phyloP scores from a whole-genome alignment of 2,113 vertebrate genomes.

The Pleuronectes platessa region DNA sequence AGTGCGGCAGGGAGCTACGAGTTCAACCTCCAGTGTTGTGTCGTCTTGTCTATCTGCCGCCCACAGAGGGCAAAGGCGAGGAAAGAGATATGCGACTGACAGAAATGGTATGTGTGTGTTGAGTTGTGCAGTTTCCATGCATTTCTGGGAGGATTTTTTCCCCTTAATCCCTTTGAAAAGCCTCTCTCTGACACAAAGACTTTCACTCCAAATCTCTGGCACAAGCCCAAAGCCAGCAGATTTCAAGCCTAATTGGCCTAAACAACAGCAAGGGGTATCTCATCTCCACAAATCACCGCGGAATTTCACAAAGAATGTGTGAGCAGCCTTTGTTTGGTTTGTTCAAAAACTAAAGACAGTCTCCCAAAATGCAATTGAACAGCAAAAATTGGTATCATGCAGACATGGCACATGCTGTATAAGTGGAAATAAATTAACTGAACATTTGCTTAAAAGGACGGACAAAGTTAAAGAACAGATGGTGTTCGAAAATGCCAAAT shows the following conservation, averaged over 20 bases:
- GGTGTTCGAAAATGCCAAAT: conserved; percentile 37
- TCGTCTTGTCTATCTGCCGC: conserved; percentile 42
- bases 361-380: not conserved
- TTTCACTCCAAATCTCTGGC: conserved; percentile 64
- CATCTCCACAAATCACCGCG: conserved; percentile 58
- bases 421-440: conserved; percentile 2
- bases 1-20: not conserved
- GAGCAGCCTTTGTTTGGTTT: conserved; percentile 39
- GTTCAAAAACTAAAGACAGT: conserved; percentile 32
- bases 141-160: conserved; percentile 30
- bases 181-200: conserved; percentile 53
- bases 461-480: conserved; percentile 17
- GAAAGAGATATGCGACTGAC: conserved; percentile 47
- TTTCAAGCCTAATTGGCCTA: conserved; percentile 72
- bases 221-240: conserved; percentile 61
- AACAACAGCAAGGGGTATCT: conserved; percentile 66
- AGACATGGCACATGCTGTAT: not conserved
- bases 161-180: conserved; percentile 47
- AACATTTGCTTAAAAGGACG: conserved; percentile 1
- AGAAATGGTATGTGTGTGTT: conserved; percentile 7
- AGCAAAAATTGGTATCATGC: conserved; percentile 6
- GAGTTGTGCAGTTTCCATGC: conserved; percentile 17
- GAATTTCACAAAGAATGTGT: conserved; percentile 41
- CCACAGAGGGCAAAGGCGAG: conserved; percentile 14
- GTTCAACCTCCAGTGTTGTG: conserved; percentile 34